These are phyloP conservation scores for Tragelaphus strepsiceros DNA, from an alignment of 2,113 vertebrate genomes.

Conservation along the genomic window DNA sequence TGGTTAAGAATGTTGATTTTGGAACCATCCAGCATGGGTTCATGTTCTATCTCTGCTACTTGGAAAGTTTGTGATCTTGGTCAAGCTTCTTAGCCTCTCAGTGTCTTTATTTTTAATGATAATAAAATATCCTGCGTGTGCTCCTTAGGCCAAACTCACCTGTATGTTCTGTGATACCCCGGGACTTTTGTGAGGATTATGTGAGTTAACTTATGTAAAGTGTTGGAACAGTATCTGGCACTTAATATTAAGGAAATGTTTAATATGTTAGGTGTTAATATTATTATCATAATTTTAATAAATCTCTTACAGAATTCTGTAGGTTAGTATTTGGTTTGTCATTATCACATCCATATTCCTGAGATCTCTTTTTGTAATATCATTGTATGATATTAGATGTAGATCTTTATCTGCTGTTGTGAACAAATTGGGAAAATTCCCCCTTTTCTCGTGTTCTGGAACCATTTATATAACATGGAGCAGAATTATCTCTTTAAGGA, in stretches of 20 bases:
- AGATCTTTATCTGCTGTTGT: background rate
- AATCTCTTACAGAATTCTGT: background rate
- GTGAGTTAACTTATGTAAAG: background rate
- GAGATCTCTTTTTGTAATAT: slow-evolving; percentile 7
- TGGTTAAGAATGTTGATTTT: background rate
- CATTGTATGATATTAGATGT: background rate
- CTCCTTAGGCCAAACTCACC: background rate
- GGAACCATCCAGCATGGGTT: background rate
- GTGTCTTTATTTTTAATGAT: background rate
- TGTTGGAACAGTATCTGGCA: background rate
- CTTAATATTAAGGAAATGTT: background rate
- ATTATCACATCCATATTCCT: background rate
- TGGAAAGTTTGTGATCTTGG: background rate
- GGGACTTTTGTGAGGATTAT: background rate
- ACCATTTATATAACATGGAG: background rate
- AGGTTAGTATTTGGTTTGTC: background rate
- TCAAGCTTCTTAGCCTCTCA: background rate
- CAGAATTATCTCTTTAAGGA: background rate
- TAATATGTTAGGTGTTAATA: background rate
- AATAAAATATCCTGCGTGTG: background rate
- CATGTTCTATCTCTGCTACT: background rate
- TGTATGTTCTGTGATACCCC: background rate
- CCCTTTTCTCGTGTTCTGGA: background rate
- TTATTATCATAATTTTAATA: background rate
- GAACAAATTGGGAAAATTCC: background rate